These are phyloP conservation scores for Petrolisthes manimaculis DNA, from an alignment of 2,888 invertebrate genomes.

Conservation along the genomic window DNA sequence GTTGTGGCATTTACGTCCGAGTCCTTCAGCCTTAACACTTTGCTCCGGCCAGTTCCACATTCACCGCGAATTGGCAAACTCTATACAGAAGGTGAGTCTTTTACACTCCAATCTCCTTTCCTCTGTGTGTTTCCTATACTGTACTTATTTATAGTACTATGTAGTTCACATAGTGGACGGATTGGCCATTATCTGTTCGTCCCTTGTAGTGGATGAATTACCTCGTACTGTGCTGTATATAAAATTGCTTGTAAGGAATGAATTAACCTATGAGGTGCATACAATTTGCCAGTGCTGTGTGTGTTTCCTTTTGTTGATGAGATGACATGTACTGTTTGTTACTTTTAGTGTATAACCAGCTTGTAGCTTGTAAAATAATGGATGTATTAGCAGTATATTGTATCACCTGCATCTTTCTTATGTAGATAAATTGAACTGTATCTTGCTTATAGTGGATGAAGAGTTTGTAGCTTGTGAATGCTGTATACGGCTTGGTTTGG, in stretches of 20 bases:
- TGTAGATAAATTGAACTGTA: not conserved
- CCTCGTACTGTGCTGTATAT: too few species aligned
- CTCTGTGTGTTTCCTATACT: too few species aligned
- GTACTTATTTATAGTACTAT: too few species aligned
- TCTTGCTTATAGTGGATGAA: not conserved
- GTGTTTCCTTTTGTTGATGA: not conserved
- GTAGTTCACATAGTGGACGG: too few species aligned
- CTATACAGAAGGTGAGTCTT: conserved; percentile 27
- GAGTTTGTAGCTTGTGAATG: not conserved
- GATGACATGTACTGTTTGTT: not conserved
- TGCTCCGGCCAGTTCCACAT: conserved; percentile 47
- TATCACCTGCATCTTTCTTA: not conserved
- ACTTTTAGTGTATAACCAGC: not conserved
- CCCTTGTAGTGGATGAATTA: too few species aligned
- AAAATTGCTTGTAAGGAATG: too few species aligned
- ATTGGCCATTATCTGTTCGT: too few species aligned
- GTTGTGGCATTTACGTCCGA: conserved; percentile 44
- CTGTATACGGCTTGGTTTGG: not conserved
- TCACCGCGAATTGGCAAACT: conserved; percentile 39
- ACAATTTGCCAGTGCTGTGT: too few species aligned
- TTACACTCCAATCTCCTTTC: too few species aligned
- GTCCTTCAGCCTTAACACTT: conserved; percentile 43
- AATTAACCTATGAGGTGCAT: too few species aligned
- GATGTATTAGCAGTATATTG: not conserved
- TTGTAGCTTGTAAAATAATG: not conserved